Conservation (phyloP, 2,888 invertebrate species). For the Xanthia togata region DNA sequence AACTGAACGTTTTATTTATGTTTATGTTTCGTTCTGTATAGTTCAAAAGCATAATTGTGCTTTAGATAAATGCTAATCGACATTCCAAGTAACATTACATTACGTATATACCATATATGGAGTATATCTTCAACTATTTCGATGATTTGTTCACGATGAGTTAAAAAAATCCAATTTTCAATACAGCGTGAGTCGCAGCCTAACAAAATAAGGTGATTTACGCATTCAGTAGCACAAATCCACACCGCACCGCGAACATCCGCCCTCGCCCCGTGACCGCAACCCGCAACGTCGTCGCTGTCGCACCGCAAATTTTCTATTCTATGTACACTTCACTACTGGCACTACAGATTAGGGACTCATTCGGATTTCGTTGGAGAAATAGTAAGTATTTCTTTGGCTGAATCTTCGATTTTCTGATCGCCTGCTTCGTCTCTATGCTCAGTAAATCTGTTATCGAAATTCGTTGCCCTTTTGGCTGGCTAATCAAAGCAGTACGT, state of each 20-base stretch:
- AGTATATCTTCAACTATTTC: neutral
- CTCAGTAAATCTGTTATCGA: neutral
- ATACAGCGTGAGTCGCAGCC: neutral
- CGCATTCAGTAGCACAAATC: constrained; percentile 15
- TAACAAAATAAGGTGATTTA: neutral
- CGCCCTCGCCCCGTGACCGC: constrained; percentile 7
- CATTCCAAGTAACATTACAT: neutral
- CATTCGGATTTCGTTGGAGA: neutral
- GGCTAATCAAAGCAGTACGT: neutral
- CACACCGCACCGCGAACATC: constrained; percentile 7
- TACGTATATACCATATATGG: too few relatives aligned
- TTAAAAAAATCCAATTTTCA: neutral
- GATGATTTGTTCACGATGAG: neutral
- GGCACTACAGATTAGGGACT: neutral
- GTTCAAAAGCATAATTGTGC: neutral
- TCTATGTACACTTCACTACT: constrained; percentile 6
- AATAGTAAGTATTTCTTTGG: neutral
- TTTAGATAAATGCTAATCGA: neutral
- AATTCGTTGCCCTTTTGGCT: neutral
- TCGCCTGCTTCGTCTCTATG: neutral
- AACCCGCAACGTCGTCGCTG: constrained; percentile 16
- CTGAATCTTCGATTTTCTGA: neutral
- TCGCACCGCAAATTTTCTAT: constrained; percentile 31
- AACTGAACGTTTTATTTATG: neutral
- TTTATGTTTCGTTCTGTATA: neutral